Percentiles rank a stretch among this genome's conserved stretches.
Evolutionary conservation across 2,113 vertebrate species (phyloP).

Genomic region (Hyaena hyaena): DNA sequence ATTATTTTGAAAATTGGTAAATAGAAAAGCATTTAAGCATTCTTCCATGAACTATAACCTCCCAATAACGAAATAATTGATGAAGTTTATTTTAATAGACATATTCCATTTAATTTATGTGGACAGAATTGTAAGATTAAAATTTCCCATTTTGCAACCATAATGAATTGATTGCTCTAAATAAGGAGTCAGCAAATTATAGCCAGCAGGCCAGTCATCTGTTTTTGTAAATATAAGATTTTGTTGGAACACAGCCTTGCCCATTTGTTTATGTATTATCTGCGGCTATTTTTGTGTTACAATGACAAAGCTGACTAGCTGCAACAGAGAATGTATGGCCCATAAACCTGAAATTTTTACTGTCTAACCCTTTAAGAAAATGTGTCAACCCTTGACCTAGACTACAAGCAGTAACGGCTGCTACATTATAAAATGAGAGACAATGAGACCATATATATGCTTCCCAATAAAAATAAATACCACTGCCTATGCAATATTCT

Average conservation of each 20-base stretch:
- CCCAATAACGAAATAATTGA: slow-evolving; percentile 12
- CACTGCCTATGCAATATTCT: neutral
- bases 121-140: slow-evolving; percentile 5
- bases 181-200: neutral
- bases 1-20: slow-evolving; percentile 50
- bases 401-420: neutral
- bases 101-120: neutral
- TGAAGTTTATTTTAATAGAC: slow-evolving; percentile 34
- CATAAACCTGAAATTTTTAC: neutral
- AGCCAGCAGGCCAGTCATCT: neutral
- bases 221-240: slow-evolving; percentile 10
- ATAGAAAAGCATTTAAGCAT: neutral
- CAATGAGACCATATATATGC: neutral
- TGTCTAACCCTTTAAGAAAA: slow-evolving; percentile 26
- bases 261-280: neutral
- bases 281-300: neutral
- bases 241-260: neutral
- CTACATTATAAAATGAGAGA: slow-evolving; percentile 49
- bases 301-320: neutral
- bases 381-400: neutral
- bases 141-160: neutral
- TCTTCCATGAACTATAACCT: neutral
- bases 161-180: slow-evolving; percentile 9
- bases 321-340: neutral
- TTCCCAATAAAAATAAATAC: neutral